Conservation (phyloP, 2,113 vertebrate genomes). For the Athene noctua region DNA sequence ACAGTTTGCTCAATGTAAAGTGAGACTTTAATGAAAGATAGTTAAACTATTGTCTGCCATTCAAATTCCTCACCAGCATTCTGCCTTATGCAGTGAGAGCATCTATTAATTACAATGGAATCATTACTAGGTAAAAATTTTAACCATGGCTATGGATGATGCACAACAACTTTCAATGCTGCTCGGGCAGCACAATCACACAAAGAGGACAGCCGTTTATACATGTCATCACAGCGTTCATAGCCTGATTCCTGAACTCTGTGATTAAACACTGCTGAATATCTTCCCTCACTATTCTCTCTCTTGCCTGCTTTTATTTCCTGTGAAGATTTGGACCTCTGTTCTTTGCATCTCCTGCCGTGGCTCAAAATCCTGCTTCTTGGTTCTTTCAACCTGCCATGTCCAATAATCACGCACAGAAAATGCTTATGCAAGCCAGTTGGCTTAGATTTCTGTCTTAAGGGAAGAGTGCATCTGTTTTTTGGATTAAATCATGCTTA, state of each 20-base stretch:
- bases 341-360: slow-evolving; percentile 61
- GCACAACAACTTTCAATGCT: neutral
- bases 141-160: slow-evolving; percentile 44
- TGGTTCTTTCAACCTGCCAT: slow-evolving; percentile 69
- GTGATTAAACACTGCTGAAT: neutral
- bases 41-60: neutral
- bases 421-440: slow-evolving; percentile 51
- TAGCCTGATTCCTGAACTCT: slow-evolving; percentile 34
- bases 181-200: neutral
- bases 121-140: slow-evolving; percentile 42
- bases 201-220: neutral
- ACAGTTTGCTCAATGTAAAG: neutral
- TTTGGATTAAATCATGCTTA: slow-evolving; percentile 70
- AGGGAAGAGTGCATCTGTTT: slow-evolving; percentile 74
- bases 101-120: slow-evolving; percentile 39
- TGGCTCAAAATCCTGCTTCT: slow-evolving; percentile 50
- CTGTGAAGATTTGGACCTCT: slow-evolving; percentile 55
- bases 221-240: neutral
- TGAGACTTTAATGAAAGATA: neutral
- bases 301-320: slow-evolving; percentile 38
- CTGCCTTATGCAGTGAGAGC: slow-evolving; percentile 6
- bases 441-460: slow-evolving; percentile 66
- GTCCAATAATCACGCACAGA: slow-evolving; percentile 58
- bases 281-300: neutral
- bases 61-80: slow-evolving; percentile 36